Base-by-base conservation (phyloP, 1,140 invertebrate species). In the Cydia strobilella region DNA sequence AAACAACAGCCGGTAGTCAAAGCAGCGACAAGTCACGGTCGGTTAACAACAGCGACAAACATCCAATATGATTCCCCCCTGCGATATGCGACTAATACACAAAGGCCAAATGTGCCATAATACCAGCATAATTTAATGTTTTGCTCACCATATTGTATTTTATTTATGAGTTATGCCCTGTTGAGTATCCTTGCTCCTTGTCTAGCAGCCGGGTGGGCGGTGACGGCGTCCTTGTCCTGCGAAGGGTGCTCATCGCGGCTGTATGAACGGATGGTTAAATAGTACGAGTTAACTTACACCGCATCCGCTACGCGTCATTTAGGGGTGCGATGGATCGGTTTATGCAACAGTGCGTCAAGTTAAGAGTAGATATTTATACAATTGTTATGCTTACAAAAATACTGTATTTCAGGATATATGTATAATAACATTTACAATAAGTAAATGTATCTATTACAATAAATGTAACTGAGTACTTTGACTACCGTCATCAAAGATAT, bases 91-190 rank as follows among this genome's bases (percentile, higher is more conserved):
- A 90, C 89, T 89, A 91, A 92, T 92, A 90, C 84, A 91, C 87
- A 91, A 91, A 91, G 90, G 88, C 90, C 89, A 91, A 91, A 91
- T 90, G 93, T 92, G 93, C 92, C 92, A 93, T 93, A 93, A 93
- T 93, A 93, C 90, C 91, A 79, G 88, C 90, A 93, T 93, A 93
- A 93, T 92, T 93, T 90, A 93, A 92, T 93, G 92, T 93, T 93
- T 92, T 93, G 92, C 90, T 93, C 92, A 93, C 92, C 91, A 93
- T 93, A 93, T 93, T 93, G 92, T 92, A 90, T 89, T 93, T 93
- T 93, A 93, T 93, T 93, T 93, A 93, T 93, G 91, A 91, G 89
- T 90, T 90, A 92, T 91, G 86, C 86, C 74, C 84, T 79, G 86
- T 84, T 88, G 90, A 85, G 73, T 82, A 79, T 84, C 35, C 45